A percentile compares a stretch with the other conserved stretches of the same genome.
Conservation (phyloP, 2,888 invertebrate species). For the Melitaea athalia region DNA sequence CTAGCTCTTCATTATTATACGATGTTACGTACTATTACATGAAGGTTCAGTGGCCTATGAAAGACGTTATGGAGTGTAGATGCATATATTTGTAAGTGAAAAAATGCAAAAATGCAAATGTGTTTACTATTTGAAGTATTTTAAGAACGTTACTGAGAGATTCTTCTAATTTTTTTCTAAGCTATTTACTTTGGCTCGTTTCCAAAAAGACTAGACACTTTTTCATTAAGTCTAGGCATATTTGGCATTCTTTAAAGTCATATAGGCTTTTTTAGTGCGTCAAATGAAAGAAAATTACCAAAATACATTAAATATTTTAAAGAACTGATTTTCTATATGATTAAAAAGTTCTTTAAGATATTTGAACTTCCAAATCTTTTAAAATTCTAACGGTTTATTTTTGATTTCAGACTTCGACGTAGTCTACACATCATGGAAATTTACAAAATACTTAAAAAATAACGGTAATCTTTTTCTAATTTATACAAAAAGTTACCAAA, state of each 20-base stretch:
- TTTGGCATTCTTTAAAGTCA: background rate
- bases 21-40: background rate
- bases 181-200: background rate
- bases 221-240: background rate
- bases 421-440: no score
- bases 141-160: background rate
- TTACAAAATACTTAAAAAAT: no score
- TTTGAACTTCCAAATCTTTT: no score
- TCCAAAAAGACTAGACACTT: slow-evolving; percentile 2
- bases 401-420: no score
- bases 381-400: no score
- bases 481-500: background rate
- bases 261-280: no score
- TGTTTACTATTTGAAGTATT: slow-evolving; percentile 1
- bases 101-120: no score
- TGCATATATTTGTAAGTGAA: slow-evolving; percentile 1
- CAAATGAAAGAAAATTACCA: no score
- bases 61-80: background rate
- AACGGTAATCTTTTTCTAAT: background rate
- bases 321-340: no score
- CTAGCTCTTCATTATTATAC: background rate
- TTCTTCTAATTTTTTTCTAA: background rate
- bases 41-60: background rate
- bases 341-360: no score
- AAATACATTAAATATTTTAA: no score